Percentiles rank a stretch among this genome's conserved stretches.
Conservation (phyloP, 2,797 vertebrate species). For the Chaetophractus vellerosus region DNA sequence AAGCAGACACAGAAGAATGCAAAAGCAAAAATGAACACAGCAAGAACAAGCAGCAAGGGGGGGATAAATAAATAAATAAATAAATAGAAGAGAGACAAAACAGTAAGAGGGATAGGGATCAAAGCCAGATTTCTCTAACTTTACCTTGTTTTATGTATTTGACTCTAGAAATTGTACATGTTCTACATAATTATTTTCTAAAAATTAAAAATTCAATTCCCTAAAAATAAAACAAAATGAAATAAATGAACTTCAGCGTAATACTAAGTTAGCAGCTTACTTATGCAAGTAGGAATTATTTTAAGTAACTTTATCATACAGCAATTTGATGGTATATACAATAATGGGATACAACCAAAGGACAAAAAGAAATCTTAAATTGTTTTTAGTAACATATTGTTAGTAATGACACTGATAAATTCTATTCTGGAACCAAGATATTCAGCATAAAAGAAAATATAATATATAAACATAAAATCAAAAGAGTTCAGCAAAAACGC, state of each 20-base stretch:
- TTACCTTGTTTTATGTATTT: conserved; percentile 33
- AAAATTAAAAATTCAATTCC: conserved; percentile 16
- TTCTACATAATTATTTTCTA: neutral
- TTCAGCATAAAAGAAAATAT: conserved; percentile 45
- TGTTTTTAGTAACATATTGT: conserved; percentile 48
- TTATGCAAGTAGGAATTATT: conserved; percentile 47
- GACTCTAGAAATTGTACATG: conserved; percentile 10
- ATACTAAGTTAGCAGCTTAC: conserved; percentile 56
- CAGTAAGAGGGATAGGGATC: neutral
- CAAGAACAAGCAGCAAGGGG: too few species aligned
- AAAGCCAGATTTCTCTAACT: conserved; percentile 18
- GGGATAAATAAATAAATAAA: too few species aligned
- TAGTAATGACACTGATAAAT: neutral
- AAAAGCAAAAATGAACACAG: too few species aligned
- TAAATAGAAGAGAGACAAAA: too few species aligned
- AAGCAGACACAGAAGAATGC: too few species aligned
- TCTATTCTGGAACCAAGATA: conserved; percentile 45
- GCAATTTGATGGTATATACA: conserved; percentile 2
- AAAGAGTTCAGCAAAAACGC: neutral
- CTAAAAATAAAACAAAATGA: conserved; percentile 65
- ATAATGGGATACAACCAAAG: conserved; percentile 41
- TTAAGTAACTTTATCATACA: conserved; percentile 53
- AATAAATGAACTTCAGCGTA: conserved; percentile 32
- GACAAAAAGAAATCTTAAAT: conserved; percentile 21
- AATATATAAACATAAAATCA: conserved; percentile 22